These are phyloP conservation scores for Amblyraja radiata DNA, from an alignment of 2,797 vertebrate genomes.

Conservation along the genomic window DNA sequence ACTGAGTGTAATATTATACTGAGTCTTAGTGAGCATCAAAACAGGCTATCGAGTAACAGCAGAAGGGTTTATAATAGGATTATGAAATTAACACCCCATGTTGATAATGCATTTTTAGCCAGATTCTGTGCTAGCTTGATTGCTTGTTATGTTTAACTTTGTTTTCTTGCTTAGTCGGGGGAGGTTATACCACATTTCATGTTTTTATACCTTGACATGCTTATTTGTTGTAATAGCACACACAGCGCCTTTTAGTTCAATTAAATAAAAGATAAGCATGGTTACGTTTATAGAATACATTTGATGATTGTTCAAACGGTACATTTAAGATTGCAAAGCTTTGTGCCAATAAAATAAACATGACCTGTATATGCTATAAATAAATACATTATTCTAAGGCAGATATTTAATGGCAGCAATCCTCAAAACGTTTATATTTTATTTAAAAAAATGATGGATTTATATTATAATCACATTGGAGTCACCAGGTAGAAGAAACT, in stretches of 20 bases:
- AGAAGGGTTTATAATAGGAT: not conserved
- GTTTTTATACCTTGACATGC: not conserved
- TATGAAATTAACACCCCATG: not conserved
- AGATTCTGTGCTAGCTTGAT: not conserved
- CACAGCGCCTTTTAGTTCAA: not conserved
- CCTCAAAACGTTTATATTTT: not conserved
- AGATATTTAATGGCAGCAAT: not conserved
- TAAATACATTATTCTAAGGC: not conserved
- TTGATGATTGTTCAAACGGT: not conserved
- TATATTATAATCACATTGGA: not conserved
- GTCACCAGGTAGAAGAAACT: not conserved
- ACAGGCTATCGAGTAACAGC: not conserved
- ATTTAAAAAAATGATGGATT: not conserved
- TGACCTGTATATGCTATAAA: not conserved
- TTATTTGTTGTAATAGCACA: not conserved
- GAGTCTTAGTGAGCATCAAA: not conserved
- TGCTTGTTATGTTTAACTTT: not conserved
- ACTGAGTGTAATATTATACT: slow-evolving; percentile 24
- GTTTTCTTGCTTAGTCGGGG: not conserved
- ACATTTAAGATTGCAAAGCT: not conserved
- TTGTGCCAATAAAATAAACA: not conserved
- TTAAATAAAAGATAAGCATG: not conserved
- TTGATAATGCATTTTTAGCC: not conserved
- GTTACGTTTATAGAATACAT: slow-evolving; percentile 8
- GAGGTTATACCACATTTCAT: not conserved